These are phyloP conservation scores for Corydoras maculifer DNA, from an alignment of 2,113 vertebrate genomes.

Conservation along the genomic window DNA sequence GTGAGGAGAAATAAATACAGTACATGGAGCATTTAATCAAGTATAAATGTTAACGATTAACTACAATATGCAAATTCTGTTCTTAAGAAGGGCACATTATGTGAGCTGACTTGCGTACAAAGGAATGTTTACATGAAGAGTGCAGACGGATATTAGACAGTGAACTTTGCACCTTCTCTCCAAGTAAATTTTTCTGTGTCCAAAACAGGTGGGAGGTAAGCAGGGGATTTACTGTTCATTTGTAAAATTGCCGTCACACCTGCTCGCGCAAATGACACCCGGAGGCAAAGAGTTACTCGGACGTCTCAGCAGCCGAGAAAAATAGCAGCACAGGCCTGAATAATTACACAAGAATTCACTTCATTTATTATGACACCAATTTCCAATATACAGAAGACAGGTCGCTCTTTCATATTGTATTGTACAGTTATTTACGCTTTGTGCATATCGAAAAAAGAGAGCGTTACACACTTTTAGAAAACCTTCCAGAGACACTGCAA, in stretches of 20 bases:
- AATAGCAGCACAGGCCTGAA: too few species aligned
- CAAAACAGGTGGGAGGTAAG: too few species aligned
- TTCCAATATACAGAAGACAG: slow-evolving; percentile 95
- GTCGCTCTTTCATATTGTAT: slow-evolving; percentile 80
- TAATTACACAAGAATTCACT: slow-evolving; percentile 76
- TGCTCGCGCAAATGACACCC: too few species aligned
- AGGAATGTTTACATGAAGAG: not conserved
- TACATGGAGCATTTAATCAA: slow-evolving; percentile 52
- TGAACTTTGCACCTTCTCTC: slow-evolving; percentile 57
- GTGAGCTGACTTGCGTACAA: not conserved
- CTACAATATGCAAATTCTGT: slow-evolving; percentile 63
- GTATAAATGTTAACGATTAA: slow-evolving; percentile 60
- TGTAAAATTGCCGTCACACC: too few species aligned
- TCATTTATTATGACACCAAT: slow-evolving; percentile 89
- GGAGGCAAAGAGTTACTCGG: not conserved
- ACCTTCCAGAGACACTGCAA: slow-evolving; percentile 78
- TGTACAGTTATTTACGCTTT: slow-evolving; percentile 84
- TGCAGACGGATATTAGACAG: not conserved
- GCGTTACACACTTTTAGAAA: slow-evolving; percentile 72
- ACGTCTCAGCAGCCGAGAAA: too few species aligned
- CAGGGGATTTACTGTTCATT: too few species aligned
- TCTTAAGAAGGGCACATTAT: slow-evolving; percentile 19
- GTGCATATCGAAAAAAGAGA: slow-evolving; percentile 66
- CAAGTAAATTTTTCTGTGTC: too few species aligned
- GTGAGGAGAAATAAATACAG: slow-evolving; percentile 36